phyloP scores from a whole-genome alignment of 2,113 vertebrate genomes.

The Oryzias celebensis region DNA sequence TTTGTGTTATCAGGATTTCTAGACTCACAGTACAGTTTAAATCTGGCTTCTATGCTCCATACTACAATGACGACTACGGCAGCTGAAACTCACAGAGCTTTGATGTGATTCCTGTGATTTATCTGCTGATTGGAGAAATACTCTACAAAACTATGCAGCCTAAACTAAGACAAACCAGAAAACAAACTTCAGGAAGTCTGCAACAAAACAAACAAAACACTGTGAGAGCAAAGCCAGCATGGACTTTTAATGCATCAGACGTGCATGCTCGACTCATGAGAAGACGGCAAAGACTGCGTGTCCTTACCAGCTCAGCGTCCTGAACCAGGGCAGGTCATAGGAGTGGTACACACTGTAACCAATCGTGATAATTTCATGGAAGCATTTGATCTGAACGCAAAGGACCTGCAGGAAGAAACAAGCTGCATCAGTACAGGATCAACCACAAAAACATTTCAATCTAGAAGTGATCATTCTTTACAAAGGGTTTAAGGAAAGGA shows the following conservation, averaged over 20 bases:
- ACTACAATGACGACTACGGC: constrained; percentile 14
- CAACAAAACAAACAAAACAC: constrained; percentile 49
- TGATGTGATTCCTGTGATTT: not conserved
- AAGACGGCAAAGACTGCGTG: not conserved
- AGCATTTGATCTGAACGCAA: constrained; percentile 98
- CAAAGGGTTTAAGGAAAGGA: no score
- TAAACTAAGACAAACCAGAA: constrained; percentile 7
- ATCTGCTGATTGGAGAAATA: constrained; percentile 25
- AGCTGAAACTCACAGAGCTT: constrained; percentile 27
- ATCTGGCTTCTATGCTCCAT: constrained; percentile 4
- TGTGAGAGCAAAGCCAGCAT: constrained; percentile 19
- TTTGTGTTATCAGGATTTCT: constrained; percentile 7
- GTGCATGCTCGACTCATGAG: not conserved
- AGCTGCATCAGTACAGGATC: not conserved
- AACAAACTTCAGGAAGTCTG: constrained; percentile 69
- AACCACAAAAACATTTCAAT: not conserved
- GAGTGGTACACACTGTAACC: constrained; percentile 98
- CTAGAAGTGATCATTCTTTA: no score
- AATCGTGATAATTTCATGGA: constrained; percentile 98
- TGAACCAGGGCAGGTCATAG: constrained; percentile 97
- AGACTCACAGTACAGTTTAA: constrained; percentile 31
- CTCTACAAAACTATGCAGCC: constrained; percentile 11
- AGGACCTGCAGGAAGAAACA: constrained; percentile 82
- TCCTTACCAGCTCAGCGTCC: constrained; percentile 94
- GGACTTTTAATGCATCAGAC: not conserved